phyloP scores from a whole-genome alignment of 2,113 vertebrate genomes.

The Lophura nycthemera region DNA sequence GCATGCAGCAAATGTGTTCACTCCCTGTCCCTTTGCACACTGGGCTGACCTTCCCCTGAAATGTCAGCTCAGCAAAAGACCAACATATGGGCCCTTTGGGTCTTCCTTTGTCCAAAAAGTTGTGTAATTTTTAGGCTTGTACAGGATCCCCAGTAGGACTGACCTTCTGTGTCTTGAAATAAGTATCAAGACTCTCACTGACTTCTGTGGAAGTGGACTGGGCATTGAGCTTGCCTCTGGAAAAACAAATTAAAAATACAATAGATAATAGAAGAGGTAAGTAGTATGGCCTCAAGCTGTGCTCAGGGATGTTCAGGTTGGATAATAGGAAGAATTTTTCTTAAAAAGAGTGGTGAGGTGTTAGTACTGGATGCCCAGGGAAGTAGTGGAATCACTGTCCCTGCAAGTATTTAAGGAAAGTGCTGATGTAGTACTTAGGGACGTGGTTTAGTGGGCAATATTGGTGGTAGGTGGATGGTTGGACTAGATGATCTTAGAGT shows the following conservation, averaged over 20 bases:
- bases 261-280: background rate
- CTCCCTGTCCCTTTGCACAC: background rate
- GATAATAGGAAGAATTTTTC: too few species aligned
- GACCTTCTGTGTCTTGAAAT: conserved; percentile 12
- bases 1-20: background rate
- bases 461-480: too few species aligned
- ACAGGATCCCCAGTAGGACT: background rate
- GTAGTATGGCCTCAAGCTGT: background rate
- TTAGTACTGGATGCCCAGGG: too few species aligned
- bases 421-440: too few species aligned
- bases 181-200: background rate
- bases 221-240: background rate
- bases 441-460: too few species aligned
- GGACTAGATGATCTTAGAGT: too few species aligned
- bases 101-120: background rate
- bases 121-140: conserved; percentile 33
- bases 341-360: too few species aligned
- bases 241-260: background rate
- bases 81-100: background rate
- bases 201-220: background rate
- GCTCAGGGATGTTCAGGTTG: too few species aligned
- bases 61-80: conserved; percentile 24
- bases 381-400: too few species aligned
- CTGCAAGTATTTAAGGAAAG: too few species aligned
- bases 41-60: conserved; percentile 18